Evolutionary conservation across 2,888 invertebrate species (phyloP).

Genomic region (Suillia variegata): DNA sequence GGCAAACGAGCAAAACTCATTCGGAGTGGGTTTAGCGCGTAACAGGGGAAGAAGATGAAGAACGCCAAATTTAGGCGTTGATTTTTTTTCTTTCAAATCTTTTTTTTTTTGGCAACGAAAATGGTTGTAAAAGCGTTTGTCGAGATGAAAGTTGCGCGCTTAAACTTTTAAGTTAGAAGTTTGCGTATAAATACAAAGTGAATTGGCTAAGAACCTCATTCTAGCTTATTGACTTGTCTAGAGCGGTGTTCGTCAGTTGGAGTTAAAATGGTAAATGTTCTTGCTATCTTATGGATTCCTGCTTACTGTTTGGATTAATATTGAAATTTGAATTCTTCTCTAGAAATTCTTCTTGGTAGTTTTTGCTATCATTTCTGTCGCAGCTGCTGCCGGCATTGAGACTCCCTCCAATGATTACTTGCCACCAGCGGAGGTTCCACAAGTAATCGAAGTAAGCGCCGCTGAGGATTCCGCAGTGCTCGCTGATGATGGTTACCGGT

Average conservation of each 20-base stretch:
- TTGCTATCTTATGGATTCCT: not conserved
- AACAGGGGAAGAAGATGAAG: too few species aligned
- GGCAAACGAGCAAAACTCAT: not conserved
- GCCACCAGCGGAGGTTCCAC: conserved; percentile 19
- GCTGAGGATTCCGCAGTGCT: conserved; percentile 35
- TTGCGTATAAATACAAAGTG: conserved; percentile 21
- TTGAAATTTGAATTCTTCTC: conserved; percentile 5
- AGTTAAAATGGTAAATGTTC: conserved; percentile 20
- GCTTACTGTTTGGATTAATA: too few species aligned
- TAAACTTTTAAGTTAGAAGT: not conserved
- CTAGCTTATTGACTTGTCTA: conserved; percentile 14
- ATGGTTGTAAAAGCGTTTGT: not conserved
- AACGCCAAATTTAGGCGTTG: too few species aligned
- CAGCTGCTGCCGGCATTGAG: conserved; percentile 32
- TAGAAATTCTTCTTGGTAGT: conserved; percentile 29
- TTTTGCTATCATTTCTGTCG: conserved; percentile 27
- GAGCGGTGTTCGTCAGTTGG: conserved; percentile 16
- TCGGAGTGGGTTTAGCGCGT: too few species aligned
- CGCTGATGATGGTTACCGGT: conserved; percentile 40
- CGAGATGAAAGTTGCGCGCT: not conserved
- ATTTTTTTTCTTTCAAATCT: too few species aligned
- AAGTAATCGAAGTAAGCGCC: conserved; percentile 19
- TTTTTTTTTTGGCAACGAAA: not conserved
- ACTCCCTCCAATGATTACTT: conserved; percentile 42
- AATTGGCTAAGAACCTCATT: conserved; percentile 19